phyloP scores from a whole-genome alignment of 2,888 invertebrate species.

The Thymelicus lineola region DNA sequence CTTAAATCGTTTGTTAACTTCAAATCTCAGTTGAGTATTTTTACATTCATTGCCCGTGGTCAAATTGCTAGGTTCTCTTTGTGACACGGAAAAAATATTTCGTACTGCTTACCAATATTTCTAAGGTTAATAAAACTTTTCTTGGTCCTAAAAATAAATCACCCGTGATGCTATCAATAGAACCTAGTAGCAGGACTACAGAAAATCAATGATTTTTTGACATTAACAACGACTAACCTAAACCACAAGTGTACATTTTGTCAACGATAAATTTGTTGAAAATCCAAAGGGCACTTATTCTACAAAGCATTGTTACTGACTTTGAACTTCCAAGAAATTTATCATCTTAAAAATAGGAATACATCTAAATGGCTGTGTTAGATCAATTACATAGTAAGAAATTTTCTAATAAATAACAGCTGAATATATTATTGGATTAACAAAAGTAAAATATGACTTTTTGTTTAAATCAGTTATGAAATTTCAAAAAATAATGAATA shows the following conservation, averaged over 20 bases:
- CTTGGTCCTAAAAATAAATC: too few species aligned
- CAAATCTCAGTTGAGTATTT: slow-evolving; percentile 25
- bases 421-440: neutral
- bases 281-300: slow-evolving; percentile 56
- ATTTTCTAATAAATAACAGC: neutral
- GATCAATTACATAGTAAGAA: slow-evolving; percentile 19
- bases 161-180: too few species aligned
- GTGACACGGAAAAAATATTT: too few species aligned
- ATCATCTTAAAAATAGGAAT: slow-evolving; percentile 52
- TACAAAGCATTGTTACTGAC: slow-evolving; percentile 36
- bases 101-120: too few species aligned
- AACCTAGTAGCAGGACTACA: too few species aligned
- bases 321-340: slow-evolving; percentile 77
- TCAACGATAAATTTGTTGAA: slow-evolving; percentile 73
- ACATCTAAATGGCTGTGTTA: slow-evolving; percentile 36
- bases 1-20: slow-evolving; percentile 6
- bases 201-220: neutral
- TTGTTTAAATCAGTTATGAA: too few species aligned
- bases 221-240: slow-evolving; percentile 24
- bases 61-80: too few species aligned
- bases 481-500: too few species aligned
- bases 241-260: slow-evolving; percentile 44
- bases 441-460: neutral
- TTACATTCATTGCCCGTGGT: too few species aligned
- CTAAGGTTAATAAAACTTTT: too few species aligned